phyloP scores from a whole-genome alignment of 2,113 vertebrate genomes.

The Apteryx mantelli region DNA sequence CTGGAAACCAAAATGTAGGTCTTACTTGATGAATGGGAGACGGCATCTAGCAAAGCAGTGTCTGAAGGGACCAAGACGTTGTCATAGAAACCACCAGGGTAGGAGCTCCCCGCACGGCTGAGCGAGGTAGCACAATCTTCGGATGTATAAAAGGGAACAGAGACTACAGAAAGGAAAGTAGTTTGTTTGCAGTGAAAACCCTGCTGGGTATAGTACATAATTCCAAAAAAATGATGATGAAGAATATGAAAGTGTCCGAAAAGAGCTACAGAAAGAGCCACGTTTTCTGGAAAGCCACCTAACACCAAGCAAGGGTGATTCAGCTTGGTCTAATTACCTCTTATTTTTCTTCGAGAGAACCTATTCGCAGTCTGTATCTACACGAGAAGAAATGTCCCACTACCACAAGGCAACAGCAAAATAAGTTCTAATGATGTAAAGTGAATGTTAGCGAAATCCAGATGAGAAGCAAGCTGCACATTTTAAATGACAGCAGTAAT shows the following conservation, averaged over 20 bases:
- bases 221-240: neutral
- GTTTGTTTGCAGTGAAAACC: neutral
- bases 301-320: neutral
- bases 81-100: neutral
- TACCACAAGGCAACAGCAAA: neutral
- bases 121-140: neutral
- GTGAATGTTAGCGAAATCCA: neutral
- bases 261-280: neutral
- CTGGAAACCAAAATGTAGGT: neutral
- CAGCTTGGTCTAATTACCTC: neutral
- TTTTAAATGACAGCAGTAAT: neutral
- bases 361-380: fast-evolving
- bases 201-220: neutral
- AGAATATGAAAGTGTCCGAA: neutral
- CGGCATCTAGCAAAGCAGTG: neutral
- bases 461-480: neutral
- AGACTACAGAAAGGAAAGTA: neutral
- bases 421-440: neutral
- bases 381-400: neutral
- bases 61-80: neutral
- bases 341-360: neutral
- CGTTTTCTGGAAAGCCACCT: neutral
- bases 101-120: neutral
- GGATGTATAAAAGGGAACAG: neutral
- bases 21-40: neutral